Evolutionary conservation across 2,888 invertebrate species (phyloP), one percentile per base, ranked within the genome.

Genomic region (Poecilobothrus nobilitatus): DNA sequence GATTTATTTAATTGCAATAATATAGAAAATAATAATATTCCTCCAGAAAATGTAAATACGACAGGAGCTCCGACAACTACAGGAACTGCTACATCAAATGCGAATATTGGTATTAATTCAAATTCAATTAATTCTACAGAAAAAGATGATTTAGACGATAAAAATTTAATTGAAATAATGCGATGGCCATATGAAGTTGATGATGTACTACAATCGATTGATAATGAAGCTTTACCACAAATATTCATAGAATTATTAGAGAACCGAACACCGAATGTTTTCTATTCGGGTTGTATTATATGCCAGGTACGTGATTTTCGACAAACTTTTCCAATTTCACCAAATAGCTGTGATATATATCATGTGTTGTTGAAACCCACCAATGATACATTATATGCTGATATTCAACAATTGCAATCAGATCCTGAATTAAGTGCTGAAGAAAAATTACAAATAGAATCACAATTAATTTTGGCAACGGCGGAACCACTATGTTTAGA

Each of bases 211-310:
- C 89, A 91, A 78, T 94, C 91, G 80, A 90, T 96, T 76, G 94
- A 95, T 81, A 91, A 91, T 82, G 94, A 94, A 81, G 91, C 95
- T 83, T 84, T 97, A 78, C 96, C 96, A 67, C 91, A 94, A 71
- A 88, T 91, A 78, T 84, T 96, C 70, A 85, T 93, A 71, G 94
- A 95, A 80, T 83, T 95, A 73, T 83, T 96, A 71, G 94, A 93
- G 79, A 86, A 89, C 10, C 90, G 91, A 78, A 89, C 92, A 78
- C 91, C 92, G 67, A 91, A 91, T 81, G 85, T 96, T 71, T 92
- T 94, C 83, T 94, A 95, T 81, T 92, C 90, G 75, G 95, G 95
- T 72, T 94, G 95, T 84, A 90, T 96, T 72, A 91, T 95, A 79
- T 92, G 91, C 75, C 93, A 95, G 85, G 88, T 96, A 76, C 87